Evolutionary conservation across 1,140 invertebrate species (phyloP).

Genomic region (Carposina sasakii): DNA sequence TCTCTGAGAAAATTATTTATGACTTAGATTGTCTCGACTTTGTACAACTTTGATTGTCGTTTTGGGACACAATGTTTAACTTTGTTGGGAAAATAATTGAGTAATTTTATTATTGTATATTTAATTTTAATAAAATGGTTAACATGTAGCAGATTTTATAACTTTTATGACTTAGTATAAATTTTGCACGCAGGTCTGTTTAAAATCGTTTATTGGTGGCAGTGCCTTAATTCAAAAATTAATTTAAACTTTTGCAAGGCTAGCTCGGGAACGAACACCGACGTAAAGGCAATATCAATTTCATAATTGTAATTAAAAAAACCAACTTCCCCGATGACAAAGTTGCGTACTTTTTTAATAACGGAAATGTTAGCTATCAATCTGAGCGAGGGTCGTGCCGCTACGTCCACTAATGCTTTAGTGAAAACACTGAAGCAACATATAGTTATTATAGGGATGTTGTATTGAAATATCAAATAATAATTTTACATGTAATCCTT

Average conservation of each 20-base stretch:
- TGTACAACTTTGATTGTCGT: constrained; percentile 49
- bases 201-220: constrained; percentile 67
- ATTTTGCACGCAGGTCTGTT: too few relatives aligned
- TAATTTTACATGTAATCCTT: too few relatives aligned
- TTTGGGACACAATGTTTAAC: constrained; percentile 27
- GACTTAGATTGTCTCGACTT: constrained; percentile 61
- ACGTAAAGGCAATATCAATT: constrained; percentile 72
- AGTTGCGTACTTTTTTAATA: constrained; percentile 73
- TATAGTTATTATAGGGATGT: too few relatives aligned
- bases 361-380: constrained; percentile 68
- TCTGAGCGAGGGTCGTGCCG: too few relatives aligned
- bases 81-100: too few relatives aligned
- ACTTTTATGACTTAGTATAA: too few relatives aligned
- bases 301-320: constrained; percentile 75
- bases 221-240: constrained; percentile 72
- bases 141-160: too few relatives aligned
- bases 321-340: constrained; percentile 69
- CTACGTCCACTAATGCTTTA: too few relatives aligned
- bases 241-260: constrained; percentile 72
- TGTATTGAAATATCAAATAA: too few relatives aligned
- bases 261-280: constrained; percentile 55
- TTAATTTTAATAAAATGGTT: too few relatives aligned
- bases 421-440: too few relatives aligned
- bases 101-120: too few relatives aligned
- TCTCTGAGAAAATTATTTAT: constrained; percentile 68